Conservation (phyloP, 1,140 invertebrate genomes). For the Mercenaria mercenaria region DNA sequence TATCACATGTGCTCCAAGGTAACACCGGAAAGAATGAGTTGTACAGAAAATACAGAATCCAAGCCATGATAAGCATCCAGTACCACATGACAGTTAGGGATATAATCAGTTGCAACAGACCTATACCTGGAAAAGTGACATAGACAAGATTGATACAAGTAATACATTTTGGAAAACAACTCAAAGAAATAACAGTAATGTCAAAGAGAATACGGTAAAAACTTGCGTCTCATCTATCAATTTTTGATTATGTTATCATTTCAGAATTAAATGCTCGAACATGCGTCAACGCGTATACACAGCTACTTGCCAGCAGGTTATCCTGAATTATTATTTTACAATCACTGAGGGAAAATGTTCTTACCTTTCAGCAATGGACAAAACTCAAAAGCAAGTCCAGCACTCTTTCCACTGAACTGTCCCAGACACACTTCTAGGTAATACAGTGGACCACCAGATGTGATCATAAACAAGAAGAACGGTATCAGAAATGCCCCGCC, state of each 20-base stretch:
- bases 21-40: conserved; percentile 87
- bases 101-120: background rate
- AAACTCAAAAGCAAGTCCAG: conserved; percentile 27
- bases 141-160: too few species aligned
- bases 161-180: too few species aligned
- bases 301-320: too few species aligned
- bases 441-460: conserved; percentile 90
- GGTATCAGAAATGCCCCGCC: conserved; percentile 89
- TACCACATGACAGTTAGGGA: conserved; percentile 1
- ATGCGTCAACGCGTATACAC: too few species aligned
- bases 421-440: conserved; percentile 91
- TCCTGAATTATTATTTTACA: too few species aligned
- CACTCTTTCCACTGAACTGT: conserved; percentile 87
- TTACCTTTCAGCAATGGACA: conserved; percentile 36
- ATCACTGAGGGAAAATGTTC: too few species aligned
- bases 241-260: too few species aligned
- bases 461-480: conserved; percentile 88
- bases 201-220: too few species aligned
- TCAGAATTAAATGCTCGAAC: too few species aligned
- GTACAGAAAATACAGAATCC: conserved; percentile 96
- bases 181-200: too few species aligned
- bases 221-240: too few species aligned
- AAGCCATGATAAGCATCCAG: conserved; percentile 90
- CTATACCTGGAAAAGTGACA: conserved; percentile 26
- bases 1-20: conserved; percentile 97